phyloP scores from a whole-genome alignment of 2,797 vertebrate species.

The Meriones psammophilus region DNA sequence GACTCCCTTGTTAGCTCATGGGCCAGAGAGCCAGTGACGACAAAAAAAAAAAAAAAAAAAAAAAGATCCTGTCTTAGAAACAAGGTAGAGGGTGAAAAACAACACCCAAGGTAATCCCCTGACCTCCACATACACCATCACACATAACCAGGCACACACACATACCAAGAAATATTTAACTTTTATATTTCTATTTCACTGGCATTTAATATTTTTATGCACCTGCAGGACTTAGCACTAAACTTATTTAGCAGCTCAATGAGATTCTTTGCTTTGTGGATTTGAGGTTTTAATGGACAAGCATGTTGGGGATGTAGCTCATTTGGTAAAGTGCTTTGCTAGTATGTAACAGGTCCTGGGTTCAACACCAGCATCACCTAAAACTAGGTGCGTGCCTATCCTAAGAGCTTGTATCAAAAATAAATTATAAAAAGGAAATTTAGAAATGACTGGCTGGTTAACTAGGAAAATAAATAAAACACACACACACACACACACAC shows the following conservation, averaged over 20 bases:
- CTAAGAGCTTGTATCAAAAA: background rate
- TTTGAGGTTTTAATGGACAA: background rate
- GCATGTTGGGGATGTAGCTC: background rate
- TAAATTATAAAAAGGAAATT: background rate
- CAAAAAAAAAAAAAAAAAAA: background rate
- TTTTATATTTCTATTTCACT: slow-evolving; percentile 44
- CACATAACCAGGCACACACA: background rate
- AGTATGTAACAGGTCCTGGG: background rate
- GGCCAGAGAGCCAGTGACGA: background rate
- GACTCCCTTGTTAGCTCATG: background rate
- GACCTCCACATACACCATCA: background rate
- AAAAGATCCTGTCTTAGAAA: background rate
- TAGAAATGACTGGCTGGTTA: slow-evolving; percentile 10
- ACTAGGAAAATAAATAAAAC: slow-evolving; percentile 36
- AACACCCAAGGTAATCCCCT: background rate
- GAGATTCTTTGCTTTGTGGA: slow-evolving; percentile 16
- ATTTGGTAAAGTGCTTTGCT: background rate
- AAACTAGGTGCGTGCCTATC: background rate
- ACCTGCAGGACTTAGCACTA: background rate
- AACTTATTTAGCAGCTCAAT: background rate
- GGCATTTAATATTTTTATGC: slow-evolving; percentile 13
- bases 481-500: background rate
- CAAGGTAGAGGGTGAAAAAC: background rate
- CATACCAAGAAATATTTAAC: background rate
- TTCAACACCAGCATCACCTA: background rate